Evolutionary conservation across 2,113 vertebrate genomes (phyloP).

Genomic region (Herpetotheres cachinnans): DNA sequence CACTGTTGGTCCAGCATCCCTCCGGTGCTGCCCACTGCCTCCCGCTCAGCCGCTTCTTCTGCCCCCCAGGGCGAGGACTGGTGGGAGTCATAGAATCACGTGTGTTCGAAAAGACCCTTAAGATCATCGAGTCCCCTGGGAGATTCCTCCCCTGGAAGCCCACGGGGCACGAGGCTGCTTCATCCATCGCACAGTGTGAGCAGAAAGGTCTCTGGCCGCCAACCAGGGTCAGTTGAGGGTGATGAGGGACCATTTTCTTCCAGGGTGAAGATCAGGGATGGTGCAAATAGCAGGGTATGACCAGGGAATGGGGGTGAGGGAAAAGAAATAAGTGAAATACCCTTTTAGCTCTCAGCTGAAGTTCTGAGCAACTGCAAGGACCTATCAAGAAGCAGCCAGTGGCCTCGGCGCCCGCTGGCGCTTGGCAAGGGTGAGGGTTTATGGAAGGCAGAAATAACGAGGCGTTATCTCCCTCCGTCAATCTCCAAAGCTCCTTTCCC

Average conservation of each 20-base stretch:
- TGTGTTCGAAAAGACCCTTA: neutral
- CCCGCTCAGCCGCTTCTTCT: neutral
- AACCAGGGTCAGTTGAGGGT: neutral
- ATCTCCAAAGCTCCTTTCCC: neutral
- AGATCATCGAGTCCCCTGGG: neutral
- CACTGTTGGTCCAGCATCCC: neutral
- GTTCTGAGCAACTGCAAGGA: neutral
- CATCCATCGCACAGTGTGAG: neutral
- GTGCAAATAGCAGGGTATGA: neutral
- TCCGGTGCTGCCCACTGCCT: neutral
- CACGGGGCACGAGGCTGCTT: neutral
- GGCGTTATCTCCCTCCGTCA: neutral
- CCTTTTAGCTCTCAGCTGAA: neutral
- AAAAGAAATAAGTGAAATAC: neutral
- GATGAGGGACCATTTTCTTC: neutral
- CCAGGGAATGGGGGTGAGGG: neutral
- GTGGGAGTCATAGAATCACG: neutral
- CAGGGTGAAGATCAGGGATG: neutral
- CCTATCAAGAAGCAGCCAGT: fast-evolving
- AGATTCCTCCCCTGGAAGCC: neutral
- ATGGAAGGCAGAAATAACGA: neutral
- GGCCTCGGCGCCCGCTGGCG: neutral
- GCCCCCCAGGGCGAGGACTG: neutral
- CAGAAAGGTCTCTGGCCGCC: neutral
- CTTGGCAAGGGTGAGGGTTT: neutral